Evolutionary conservation across 1,140 invertebrate genomes (phyloP).

Genomic region (Adoxophyes honmai): DNA sequence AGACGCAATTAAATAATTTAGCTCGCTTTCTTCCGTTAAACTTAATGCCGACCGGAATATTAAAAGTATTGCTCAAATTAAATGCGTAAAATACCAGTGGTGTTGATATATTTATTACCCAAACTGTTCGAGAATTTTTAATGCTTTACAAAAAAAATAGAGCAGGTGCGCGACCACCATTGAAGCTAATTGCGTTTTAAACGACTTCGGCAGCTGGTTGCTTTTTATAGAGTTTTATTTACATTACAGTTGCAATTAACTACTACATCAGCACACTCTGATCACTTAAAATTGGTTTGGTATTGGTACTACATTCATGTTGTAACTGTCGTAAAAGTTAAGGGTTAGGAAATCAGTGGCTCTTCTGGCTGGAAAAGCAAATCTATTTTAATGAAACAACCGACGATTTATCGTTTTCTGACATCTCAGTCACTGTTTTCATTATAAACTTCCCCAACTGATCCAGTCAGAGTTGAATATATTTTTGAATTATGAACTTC

Average conservation of each 20-base stretch:
- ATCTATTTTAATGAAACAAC: too few relatives aligned
- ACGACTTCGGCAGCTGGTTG: conserved; percentile 26
- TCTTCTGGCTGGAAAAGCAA: too few relatives aligned
- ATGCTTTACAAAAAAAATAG: conserved; percentile 28
- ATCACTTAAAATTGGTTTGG: too few relatives aligned
- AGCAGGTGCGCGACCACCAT: conserved; percentile 28
- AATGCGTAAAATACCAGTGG: background rate
- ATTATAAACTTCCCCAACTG: conserved; percentile 1
- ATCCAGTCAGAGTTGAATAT: background rate
- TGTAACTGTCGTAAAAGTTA: too few relatives aligned
- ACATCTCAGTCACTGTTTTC: background rate
- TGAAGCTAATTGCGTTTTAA: conserved; percentile 27
- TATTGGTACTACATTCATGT: too few relatives aligned
- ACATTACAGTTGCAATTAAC: conserved; percentile 13
- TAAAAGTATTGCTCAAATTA: background rate
- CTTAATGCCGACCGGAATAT: background rate
- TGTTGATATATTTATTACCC: background rate
- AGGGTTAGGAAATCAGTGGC: too few relatives aligned
- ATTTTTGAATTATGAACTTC: conserved; percentile 4
- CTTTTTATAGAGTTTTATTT: conserved; percentile 22
- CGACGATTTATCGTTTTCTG: too few relatives aligned
- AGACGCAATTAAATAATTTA: background rate
- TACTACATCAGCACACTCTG: background rate
- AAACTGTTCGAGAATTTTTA: conserved; percentile 14
- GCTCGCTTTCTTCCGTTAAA: background rate